Evolutionary conservation across 2,113 vertebrate genomes (phyloP).

Genomic region (Rhagologus leucostigma): DNA sequence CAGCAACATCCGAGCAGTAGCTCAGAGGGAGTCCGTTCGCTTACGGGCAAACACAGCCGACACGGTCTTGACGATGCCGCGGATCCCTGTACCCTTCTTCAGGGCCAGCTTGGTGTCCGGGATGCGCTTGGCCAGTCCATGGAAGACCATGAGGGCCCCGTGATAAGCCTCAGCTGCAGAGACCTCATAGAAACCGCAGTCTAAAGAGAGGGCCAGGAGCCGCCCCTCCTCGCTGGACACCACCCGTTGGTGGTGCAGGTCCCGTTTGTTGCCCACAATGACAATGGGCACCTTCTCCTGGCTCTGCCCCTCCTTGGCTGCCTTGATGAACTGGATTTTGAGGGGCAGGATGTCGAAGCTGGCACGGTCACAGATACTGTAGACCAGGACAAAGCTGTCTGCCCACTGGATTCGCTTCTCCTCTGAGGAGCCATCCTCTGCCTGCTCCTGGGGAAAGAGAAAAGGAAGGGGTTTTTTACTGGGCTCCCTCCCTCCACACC

Average conservation of each 20-base stretch:
- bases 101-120: constrained; percentile 69
- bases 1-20: neutral
- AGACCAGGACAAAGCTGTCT: constrained; percentile 82
- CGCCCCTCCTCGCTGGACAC: constrained; percentile 84
- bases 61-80: constrained; percentile 83
- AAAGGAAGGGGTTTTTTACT: neutral
- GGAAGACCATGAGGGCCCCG: constrained; percentile 79
- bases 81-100: constrained; percentile 78
- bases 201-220: constrained; percentile 78
- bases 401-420: constrained; percentile 85
- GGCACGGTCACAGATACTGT: constrained; percentile 86
- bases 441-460: constrained; percentile 65
- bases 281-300: constrained; percentile 78
- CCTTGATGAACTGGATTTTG: constrained; percentile 80
- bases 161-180: constrained; percentile 85
- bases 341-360: constrained; percentile 80
- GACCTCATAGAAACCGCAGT: constrained; percentile 85
- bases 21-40: constrained; percentile 81
- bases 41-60: constrained; percentile 82
- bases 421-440: constrained; percentile 60
- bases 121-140: constrained; percentile 76
- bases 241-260: constrained; percentile 77
- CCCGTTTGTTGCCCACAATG: constrained; percentile 85
- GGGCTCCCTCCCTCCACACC: fast-evolving
- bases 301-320: constrained; percentile 70